phyloP scores from a whole-genome alignment of 2,888 invertebrate genomes.

The Orchestes rusci region DNA sequence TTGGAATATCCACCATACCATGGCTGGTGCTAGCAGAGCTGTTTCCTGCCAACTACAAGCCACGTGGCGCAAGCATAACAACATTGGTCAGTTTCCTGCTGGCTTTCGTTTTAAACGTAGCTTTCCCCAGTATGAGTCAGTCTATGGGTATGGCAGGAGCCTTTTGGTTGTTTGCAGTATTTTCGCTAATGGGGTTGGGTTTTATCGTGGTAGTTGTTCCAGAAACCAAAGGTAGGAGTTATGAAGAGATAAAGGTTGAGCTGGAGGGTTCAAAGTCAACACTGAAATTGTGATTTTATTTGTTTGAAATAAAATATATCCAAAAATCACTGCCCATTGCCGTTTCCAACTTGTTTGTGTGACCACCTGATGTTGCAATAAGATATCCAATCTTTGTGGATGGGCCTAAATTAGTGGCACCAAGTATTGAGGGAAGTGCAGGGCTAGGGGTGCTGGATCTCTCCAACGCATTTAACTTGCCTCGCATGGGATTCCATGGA shows the following conservation, averaged over 20 bases:
- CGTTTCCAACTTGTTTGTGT: too few species aligned
- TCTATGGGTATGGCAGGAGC: conserved; percentile 28
- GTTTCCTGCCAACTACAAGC: conserved; percentile 58
- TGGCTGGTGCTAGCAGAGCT: conserved; percentile 79
- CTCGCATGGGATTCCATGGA: too few species aligned
- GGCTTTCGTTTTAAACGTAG: conserved; percentile 28
- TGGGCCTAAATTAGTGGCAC: too few species aligned
- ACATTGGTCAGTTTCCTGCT: conserved; percentile 24
- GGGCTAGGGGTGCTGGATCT: too few species aligned
- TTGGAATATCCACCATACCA: conserved; percentile 65
- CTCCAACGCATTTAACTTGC: too few species aligned
- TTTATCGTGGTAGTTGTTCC: conserved; percentile 29
- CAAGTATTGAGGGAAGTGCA: too few species aligned
- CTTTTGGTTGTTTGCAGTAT: conserved; percentile 30
- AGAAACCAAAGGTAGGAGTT: conserved; percentile 32
- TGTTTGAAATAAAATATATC: too few species aligned
- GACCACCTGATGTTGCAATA: too few species aligned
- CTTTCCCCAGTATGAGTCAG: conserved; percentile 28
- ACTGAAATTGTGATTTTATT: too few species aligned
- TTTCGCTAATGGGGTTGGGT: conserved; percentile 21
- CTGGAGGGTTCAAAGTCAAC: too few species aligned
- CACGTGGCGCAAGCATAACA: conserved; percentile 56
- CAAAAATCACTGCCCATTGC: too few species aligned
- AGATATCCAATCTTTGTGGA: too few species aligned
- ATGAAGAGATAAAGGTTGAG: conserved; percentile 30